Evolutionary conservation across 2,797 vertebrate genomes (phyloP), one percentile per base, ranked within the genome.

Genomic region (Sebastes minor): DNA sequence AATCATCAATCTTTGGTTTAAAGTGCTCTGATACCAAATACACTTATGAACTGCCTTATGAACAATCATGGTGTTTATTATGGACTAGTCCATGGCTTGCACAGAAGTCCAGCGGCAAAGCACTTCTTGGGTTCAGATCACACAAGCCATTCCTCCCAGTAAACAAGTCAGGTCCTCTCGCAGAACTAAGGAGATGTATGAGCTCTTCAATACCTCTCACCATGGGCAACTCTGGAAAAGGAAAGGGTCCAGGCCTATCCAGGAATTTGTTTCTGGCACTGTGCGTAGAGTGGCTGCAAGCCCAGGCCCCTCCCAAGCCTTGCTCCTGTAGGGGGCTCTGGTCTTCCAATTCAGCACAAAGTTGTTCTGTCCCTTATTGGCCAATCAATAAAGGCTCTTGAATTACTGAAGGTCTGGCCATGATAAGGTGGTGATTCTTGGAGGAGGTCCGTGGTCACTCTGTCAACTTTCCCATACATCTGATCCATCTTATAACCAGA

Each of bases 281-380:
- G 0, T 38, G 2, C 2, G 35, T 38, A 38, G 35, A 38, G 53
- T 55, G 20, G 20, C 8, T 52, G 9, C 53, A 55, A 22, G 53
- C 53, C 52, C 53, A 55, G 53, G 23, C 53, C 53, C 0, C 10
- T 11, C 53, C 22, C 22, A 53, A n/a, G n/a, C 52, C 10, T 22
- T 22, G n/a, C 35, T 38, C 35, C 35, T 0, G n/a, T 13, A 6
- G 55, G 4, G 52, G 11, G 6, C 55, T 23, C 23, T 11, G 22
- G 55, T 56, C 12, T 56, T 23, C 35, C 35, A 56, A 56, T 23
- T 25, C 35, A 0, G 35, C 1, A 38, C 35, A 38, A 38, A 0
- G 22, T 13, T 23, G 52, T 55, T 55, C n/a, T 55, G 52, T 22
- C 20, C 20, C 12, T 56, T 56, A 25, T 25, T 56, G 23, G 55